Evolutionary conservation across 2,797 vertebrate genomes (phyloP), one percentile per base, ranked within the genome.

Genomic region (Semaprochilodus insignis): DNA sequence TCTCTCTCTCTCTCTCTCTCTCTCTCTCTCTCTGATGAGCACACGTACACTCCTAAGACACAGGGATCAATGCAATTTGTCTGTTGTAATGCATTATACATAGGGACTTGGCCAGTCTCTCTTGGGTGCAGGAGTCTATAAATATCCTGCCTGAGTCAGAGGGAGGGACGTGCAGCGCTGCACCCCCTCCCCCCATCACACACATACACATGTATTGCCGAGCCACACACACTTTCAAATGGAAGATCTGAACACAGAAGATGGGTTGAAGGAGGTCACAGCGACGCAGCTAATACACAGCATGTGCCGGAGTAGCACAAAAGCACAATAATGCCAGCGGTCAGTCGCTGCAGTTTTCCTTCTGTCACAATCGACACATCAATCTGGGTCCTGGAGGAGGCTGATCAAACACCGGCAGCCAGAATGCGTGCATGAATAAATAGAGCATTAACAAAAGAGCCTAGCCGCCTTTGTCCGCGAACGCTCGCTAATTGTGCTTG

Each of bases 71-170:
- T 75, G 70, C 51, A 75, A 76, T 78, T 77, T 74, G 63, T 83
- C 63, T 48, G n/a, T 67, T 81, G 80, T 80, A 54, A 78, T 77
- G 77, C 36, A 81, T 85, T 82, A 85, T 83, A 80, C 60, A 85
- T 44, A 34, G 79, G 25, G 78, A 65, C 75, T 77, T 73, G 79
- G 66, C 72, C 65, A 72, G 80, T 60, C 77, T 85, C 81, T 82
- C 83, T 74, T 62, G 83, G 84, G 82, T 79, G 74, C 66, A 84
- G 69, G 40, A 55, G 60, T 86, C 87, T 90, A 88, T 89, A 86
- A 90, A 91, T 87, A 87, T 78, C 77, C 54, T 67, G 60, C 81
- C 80, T 89, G 86, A 88, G 80, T 87, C 87, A 90, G 80, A 80
- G 73, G 82, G 82, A 84, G 72, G 82, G 86, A 79, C 59, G 66